Evolutionary conservation across 1,140 invertebrate genomes (phyloP).

Genomic region (Drosophila lacertosa): DNA sequence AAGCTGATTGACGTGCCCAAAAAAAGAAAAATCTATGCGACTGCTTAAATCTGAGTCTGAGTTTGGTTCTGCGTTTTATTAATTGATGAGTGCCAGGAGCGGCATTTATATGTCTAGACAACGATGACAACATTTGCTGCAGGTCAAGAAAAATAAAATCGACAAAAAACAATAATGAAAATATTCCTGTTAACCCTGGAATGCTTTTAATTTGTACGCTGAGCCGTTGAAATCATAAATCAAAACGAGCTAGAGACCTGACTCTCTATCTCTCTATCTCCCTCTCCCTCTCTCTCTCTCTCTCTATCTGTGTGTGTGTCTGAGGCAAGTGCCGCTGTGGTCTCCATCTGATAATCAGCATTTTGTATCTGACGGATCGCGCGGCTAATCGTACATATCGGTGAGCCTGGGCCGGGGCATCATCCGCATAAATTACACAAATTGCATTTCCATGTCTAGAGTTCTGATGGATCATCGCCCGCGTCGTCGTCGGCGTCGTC

Average conservation of each 20-base stretch:
- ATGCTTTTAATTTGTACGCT: conserved; percentile 73
- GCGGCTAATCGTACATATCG: conserved; percentile 69
- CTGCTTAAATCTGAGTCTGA: conserved; percentile 32
- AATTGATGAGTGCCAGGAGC: conserved; percentile 62
- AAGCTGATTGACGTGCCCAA: conserved; percentile 71
- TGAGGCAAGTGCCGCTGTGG: conserved; percentile 57
- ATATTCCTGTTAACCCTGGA: conserved; percentile 38
- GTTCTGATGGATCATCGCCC: conserved; percentile 79
- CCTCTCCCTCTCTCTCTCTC: background rate
- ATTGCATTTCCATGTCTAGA: conserved; percentile 82
- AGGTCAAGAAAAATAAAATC: conserved; percentile 53
- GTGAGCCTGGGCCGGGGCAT: conserved; percentile 44
- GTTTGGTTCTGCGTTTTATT: conserved; percentile 57
- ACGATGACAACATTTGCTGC: conserved; percentile 79
- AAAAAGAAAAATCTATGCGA: conserved; percentile 11
- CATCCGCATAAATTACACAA: conserved; percentile 81
- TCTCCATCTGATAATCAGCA: conserved; percentile 58
- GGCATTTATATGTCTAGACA: conserved; percentile 37
- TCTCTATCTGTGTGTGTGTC: background rate
- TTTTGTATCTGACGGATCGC: conserved; percentile 79
- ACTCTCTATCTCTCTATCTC: background rate
- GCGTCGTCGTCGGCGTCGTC: conserved; percentile 43
- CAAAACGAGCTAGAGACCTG: conserved; percentile 49
- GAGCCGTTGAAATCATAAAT: conserved; percentile 77
- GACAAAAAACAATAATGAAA: conserved; percentile 11